Evolutionary conservation across 2,797 vertebrate species (phyloP).

Genomic region (Myiothlypis chrysogaster): DNA sequence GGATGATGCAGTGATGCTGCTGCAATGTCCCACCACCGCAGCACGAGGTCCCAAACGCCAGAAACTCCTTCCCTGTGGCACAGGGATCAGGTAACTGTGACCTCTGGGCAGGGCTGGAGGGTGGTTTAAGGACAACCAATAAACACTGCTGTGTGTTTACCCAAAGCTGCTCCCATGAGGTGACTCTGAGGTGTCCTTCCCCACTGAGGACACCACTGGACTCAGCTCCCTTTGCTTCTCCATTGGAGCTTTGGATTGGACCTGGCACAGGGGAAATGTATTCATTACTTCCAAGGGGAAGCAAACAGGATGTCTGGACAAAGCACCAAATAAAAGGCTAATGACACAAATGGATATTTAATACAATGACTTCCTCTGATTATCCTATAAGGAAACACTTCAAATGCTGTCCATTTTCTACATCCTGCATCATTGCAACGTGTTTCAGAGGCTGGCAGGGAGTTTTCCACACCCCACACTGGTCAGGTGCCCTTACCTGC

Average conservation of each 20-base stretch:
- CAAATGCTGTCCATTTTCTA: conserved; percentile 48
- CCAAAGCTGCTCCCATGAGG: neutral
- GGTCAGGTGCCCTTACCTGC: conserved; percentile 5
- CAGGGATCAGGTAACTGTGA: neutral
- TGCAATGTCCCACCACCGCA: neutral
- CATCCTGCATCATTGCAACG: conserved; percentile 3
- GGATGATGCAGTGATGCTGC: neutral
- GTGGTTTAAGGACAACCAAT: neutral
- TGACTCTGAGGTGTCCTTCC: neutral
- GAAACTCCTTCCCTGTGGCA: neutral
- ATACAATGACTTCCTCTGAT: conserved; percentile 67
- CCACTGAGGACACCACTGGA: fast-evolving
- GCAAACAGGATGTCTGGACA: conserved; percentile 68
- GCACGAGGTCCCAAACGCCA: fast-evolving
- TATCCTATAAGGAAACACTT: conserved; percentile 69
- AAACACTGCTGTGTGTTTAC: neutral
- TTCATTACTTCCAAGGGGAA: conserved; percentile 63
- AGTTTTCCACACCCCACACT: neutral
- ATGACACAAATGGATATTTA: conserved; percentile 70
- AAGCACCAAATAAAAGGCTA: conserved; percentile 64
- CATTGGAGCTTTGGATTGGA: neutral
- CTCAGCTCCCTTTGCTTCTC: neutral
- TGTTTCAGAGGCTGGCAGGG: neutral
- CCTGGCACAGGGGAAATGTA: neutral
- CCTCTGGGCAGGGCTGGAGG: neutral